A percentile compares a stretch with the other conserved stretches of the same genome.
Evolutionary conservation across 2,888 invertebrate genomes (phyloP).

Genomic region (Abrostola triplasia): DNA sequence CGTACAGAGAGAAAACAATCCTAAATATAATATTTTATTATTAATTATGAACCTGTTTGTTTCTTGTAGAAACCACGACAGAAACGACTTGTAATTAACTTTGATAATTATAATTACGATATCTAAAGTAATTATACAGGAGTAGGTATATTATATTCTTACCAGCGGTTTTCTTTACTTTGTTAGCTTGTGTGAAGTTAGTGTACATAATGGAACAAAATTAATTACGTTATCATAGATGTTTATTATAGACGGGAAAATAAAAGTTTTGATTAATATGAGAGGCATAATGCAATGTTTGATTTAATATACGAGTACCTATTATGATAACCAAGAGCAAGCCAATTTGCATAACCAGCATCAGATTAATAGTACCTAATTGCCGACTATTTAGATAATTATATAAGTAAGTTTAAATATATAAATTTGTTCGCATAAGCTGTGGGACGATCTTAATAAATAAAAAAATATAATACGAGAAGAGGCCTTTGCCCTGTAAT

Average conservation of each 20-base stretch:
- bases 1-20: background rate
- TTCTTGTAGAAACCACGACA: background rate
- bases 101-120: conserved; percentile 2
- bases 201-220: background rate
- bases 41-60: background rate
- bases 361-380: background rate
- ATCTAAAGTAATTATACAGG: background rate
- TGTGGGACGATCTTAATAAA: no score
- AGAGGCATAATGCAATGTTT: no score
- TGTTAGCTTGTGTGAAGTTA: background rate
- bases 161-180: background rate
- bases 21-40: background rate
- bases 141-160: background rate
- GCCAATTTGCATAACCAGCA: no score
- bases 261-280: no score
- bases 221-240: background rate
- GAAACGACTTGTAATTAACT: background rate
- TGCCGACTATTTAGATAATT: background rate
- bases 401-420: no score
- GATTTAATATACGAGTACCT: no score
- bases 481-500: no score
- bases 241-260: background rate
- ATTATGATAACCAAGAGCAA: no score
- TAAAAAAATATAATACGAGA: no score
- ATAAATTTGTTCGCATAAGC: no score